These are phyloP conservation scores for Cisticola juncidis DNA, from an alignment of 2,113 vertebrate species.

Conservation along the genomic window DNA sequence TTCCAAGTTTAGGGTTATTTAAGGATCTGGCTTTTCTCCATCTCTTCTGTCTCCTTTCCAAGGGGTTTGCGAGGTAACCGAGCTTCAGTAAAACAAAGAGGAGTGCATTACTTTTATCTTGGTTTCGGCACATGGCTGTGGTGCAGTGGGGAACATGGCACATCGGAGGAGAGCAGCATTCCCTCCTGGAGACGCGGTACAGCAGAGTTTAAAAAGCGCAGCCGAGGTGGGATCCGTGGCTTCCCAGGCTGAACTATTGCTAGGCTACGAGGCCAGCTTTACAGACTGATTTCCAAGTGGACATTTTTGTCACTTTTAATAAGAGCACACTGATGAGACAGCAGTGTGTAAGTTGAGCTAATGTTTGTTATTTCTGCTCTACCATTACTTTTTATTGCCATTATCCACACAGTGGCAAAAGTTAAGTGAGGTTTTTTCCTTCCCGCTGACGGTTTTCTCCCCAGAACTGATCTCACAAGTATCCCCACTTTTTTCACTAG, in stretches of 20 bases:
- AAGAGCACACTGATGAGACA: neutral
- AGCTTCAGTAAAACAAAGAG: accelerated
- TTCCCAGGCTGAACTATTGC: neutral
- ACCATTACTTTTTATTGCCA: neutral
- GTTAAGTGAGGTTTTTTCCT: neutral
- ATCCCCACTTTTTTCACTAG: neutral
- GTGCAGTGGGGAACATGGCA: neutral
- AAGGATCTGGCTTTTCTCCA: neutral
- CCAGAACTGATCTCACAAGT: neutral
- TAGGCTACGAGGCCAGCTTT: neutral
- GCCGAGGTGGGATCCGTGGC: accelerated
- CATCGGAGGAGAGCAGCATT: neutral
- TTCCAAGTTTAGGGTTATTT: neutral
- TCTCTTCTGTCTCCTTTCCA: neutral
- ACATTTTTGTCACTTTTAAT: neutral
- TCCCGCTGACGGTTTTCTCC: neutral
- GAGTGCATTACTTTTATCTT: neutral
- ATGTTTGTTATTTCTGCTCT: neutral
- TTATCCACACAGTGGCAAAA: neutral
- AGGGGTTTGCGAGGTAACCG: neutral
- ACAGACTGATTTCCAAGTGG: neutral
- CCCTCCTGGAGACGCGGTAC: neutral
- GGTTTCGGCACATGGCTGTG: accelerated
- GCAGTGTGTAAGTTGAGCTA: neutral
- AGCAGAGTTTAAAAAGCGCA: neutral